Percentiles rank a stretch among this genome's conserved stretches.
Evolutionary conservation across 2,888 invertebrate genomes (phyloP).

Genomic region (Hofmannophila pseudospretella): DNA sequence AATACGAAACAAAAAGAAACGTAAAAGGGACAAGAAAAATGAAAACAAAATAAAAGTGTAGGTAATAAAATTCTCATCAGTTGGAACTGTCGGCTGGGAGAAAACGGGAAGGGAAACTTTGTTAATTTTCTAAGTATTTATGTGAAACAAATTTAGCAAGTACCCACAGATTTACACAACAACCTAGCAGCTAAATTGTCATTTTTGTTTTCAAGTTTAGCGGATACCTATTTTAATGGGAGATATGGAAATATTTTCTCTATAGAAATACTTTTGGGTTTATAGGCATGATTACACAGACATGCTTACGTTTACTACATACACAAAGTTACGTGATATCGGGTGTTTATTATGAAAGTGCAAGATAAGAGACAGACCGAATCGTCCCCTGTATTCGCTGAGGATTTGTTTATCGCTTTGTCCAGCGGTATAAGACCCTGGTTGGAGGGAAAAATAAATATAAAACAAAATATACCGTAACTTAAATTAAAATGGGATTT

Average conservation of each 20-base stretch:
- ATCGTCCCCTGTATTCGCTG: constrained; percentile 69
- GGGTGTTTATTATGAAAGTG: constrained; percentile 49
- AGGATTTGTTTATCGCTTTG: constrained; percentile 74
- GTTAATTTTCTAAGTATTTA: constrained; percentile 14
- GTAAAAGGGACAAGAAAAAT: constrained; percentile 37
- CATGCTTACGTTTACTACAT: constrained; percentile 65
- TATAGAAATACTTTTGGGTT: constrained; percentile 1
- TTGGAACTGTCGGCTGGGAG: constrained; percentile 11
- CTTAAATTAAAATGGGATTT: constrained; percentile 46
- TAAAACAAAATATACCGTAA: constrained; percentile 47
- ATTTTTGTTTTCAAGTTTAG: constrained; percentile 7
- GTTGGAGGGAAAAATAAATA: constrained; percentile 58
- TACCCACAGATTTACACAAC: constrained; percentile 8
- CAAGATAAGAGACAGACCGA: constrained; percentile 70
- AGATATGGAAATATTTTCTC: constrained; percentile 5
- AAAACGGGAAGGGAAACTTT: constrained; percentile 9
- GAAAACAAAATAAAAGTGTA: constrained; percentile 19
- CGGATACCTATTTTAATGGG: constrained; percentile 8
- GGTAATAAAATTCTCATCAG: constrained; percentile 9
- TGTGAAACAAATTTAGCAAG: constrained; percentile 6
- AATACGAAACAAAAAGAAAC: constrained; percentile 50
- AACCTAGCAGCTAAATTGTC: constrained; percentile 13
- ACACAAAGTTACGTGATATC: constrained; percentile 52
- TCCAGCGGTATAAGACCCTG: constrained; percentile 75
- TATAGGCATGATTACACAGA: constrained; percentile 46